Conservation (phyloP, 2,113 vertebrate genomes). For the Ictalurus punctatus region DNA sequence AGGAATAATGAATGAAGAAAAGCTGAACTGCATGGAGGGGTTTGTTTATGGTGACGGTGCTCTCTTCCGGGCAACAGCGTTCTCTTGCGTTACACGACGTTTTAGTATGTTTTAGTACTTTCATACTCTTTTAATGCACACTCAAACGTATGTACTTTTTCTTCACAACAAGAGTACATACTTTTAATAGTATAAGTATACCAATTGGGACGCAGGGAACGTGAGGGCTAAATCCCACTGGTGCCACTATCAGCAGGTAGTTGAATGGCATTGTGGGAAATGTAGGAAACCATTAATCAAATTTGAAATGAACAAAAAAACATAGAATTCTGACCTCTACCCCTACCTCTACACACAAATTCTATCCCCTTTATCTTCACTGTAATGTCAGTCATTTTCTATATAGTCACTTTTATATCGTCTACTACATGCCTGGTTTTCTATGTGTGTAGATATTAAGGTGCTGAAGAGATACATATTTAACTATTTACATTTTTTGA, state of each 20-base stretch:
- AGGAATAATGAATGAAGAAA: no score
- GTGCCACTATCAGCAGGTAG: background rate
- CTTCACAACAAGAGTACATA: no score
- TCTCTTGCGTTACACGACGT: no score
- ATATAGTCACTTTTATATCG: background rate
- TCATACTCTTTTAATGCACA: no score
- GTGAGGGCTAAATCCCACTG: background rate
- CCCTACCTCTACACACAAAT: background rate
- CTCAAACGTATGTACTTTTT: no score
- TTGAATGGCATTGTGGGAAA: background rate
- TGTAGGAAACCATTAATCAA: background rate
- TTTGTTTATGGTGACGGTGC: no score
- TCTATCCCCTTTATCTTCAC: background rate
- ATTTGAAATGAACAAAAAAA: background rate
- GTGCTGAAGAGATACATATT: constrained; percentile 32
- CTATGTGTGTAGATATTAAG: constrained; percentile 15
- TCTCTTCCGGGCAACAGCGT: no score
- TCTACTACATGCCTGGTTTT: background rate
- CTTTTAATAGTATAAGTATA: no score
- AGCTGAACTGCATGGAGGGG: no score
- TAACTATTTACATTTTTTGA: background rate
- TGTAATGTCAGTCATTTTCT: background rate
- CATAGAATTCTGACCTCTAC: background rate
- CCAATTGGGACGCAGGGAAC: no score
- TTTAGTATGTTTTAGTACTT: no score